Percentiles rank a stretch among this genome's conserved stretches.
Conservation (phyloP, 2,888 invertebrate species). For the Drosophila paramelanica region DNA sequence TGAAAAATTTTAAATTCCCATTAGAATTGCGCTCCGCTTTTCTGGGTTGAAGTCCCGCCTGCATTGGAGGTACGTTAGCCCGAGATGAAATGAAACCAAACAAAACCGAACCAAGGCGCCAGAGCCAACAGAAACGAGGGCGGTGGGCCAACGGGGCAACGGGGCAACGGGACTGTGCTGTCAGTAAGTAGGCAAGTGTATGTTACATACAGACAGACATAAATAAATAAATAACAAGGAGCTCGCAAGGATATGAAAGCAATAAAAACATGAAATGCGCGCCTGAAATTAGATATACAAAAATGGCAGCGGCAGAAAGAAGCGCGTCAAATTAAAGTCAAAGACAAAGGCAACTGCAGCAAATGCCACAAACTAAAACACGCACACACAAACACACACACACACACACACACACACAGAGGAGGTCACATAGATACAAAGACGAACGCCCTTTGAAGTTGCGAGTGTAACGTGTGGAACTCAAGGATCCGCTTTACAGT, state of each 20-base stretch:
- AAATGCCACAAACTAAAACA: conserved; percentile 21
- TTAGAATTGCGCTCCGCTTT: conserved; percentile 73
- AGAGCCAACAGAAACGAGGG: conserved; percentile 18
- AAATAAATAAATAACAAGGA: conserved; percentile 61
- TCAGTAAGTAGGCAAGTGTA: conserved; percentile 72
- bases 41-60: conserved; percentile 32
- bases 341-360: conserved; percentile 45
- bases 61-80: conserved; percentile 38
- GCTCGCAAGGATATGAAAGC: conserved; percentile 58
- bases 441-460: conserved; percentile 5
- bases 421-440: neutral
- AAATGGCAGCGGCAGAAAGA: conserved; percentile 28
- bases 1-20: conserved; percentile 78
- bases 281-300: conserved; percentile 55
- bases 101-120: conserved; percentile 47
- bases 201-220: conserved; percentile 57
- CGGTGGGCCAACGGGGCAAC: neutral
- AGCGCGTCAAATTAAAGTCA: conserved; percentile 56
- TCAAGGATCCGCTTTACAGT: neutral
- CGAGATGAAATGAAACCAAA: conserved; percentile 75
- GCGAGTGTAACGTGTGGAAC: neutral
- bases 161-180: conserved; percentile 3
- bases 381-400: conserved; percentile 9
- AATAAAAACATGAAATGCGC: conserved; percentile 66
- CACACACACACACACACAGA: neutral